Base-by-base conservation (phyloP, 2,797 vertebrate genomes). In the Selene dorsalis region DNA sequence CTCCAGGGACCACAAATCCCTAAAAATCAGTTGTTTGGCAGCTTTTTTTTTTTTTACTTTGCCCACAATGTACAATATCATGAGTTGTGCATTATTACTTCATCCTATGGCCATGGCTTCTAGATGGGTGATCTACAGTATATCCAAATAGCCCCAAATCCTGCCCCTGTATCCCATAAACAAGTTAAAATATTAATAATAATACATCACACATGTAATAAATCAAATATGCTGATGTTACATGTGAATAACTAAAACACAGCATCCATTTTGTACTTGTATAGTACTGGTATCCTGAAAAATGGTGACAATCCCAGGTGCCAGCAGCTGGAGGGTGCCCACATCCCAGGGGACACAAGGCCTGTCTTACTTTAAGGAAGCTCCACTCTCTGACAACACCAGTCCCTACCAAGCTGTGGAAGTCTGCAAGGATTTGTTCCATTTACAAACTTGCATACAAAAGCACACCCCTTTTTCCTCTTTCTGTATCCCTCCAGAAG, bases 401-500 rank as follows among this genome's bases (percentile, higher is more conserved):
- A 8, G 6, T 35, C 14, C 10, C n/a, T 13, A 24, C 32, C 60
- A 45, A 60, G 6, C 56, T 65, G 17, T 14, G 32, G 9, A 12
- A 24, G 7, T 14, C 22, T 61, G 24, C 24, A n/a, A n/a, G 32
- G 6, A 22, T 56, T 7, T 10, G 20, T 60, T 69, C 32, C 4
- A 69, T 47, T 30, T 6, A 38, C 35, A 48, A 57, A 64, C 28
- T 32, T 17, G 5, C 28, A 10, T 10, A 45, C 9, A 48, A 10
- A 6, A 47, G 26, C 64, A 0, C 39, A 13, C 41, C 3, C 63
- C 24, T 30, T 59, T 61, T 57, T 32, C 28, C 16, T 53, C 52
- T 56, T 10, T 48, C 56, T 3, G 1, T 26, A 13, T 62, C 39
- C 47, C 74, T 75, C 58, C 61, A 58, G 61, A 67, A 64, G 45